Percentiles rank a stretch among this genome's conserved stretches.
Evolutionary conservation across 2,113 vertebrate genomes (phyloP).

Genomic region (Syngnathus typhle): DNA sequence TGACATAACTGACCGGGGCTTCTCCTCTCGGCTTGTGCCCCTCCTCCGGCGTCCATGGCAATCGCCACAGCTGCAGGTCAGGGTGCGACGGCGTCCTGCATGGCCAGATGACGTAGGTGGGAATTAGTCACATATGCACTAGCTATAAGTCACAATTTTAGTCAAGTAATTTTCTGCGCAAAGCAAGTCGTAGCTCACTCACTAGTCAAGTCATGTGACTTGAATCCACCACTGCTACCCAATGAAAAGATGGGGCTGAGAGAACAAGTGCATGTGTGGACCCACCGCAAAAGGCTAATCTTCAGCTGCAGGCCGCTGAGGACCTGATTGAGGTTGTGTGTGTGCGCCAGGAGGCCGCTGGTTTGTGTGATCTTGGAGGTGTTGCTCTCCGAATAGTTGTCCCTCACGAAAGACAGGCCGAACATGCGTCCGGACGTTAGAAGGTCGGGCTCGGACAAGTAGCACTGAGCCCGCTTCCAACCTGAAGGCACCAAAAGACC

Average conservation of each 20-base stretch:
- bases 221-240: no score
- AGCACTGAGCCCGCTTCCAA: conserved; percentile 82
- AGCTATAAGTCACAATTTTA: not conserved
- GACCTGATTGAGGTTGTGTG: conserved; percentile 82
- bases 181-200: not conserved
- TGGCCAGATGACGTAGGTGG: not conserved
- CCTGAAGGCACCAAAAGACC: conserved; percentile 55
- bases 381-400: conserved; percentile 92
- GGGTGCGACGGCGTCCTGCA: conserved; percentile 83
- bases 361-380: conserved; percentile 88
- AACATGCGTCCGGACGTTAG: conserved; percentile 89
- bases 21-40: conserved; percentile 22
- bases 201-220: no score
- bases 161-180: no score
- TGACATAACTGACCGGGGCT: conserved; percentile 81
- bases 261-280: not conserved
- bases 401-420: conserved; percentile 86
- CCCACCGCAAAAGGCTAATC: conserved; percentile 92
- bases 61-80: conserved; percentile 89
- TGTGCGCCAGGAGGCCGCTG: conserved; percentile 85
- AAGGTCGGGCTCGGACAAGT: conserved; percentile 89
- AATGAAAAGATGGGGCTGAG: not conserved
- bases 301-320: conserved; percentile 90
- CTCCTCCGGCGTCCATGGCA: conserved; percentile 85
- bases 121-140: not conserved